Evolutionary conservation across 2,113 vertebrate genomes (phyloP).

Genomic region (Vicugna pacos): DNA sequence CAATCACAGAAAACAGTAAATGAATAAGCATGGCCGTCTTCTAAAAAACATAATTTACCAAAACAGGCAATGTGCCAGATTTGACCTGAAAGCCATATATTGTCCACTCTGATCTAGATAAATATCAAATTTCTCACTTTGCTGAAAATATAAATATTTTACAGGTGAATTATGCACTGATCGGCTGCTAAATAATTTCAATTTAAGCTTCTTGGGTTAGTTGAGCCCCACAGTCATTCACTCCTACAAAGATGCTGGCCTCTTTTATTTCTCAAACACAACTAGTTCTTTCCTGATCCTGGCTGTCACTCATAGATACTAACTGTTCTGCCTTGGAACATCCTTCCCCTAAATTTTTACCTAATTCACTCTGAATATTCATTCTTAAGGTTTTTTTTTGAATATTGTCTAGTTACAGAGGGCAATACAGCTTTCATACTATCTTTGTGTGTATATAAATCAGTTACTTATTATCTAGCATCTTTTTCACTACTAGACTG

Average conservation of each 20-base stretch:
- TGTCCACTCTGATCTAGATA: not conserved
- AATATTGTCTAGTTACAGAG: not conserved
- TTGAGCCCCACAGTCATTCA: not conserved
- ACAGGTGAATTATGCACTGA: not conserved
- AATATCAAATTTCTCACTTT: not conserved
- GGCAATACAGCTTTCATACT: not conserved
- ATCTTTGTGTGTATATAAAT: not conserved
- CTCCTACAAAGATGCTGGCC: not conserved
- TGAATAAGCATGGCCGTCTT: not conserved
- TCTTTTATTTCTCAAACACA: not conserved
- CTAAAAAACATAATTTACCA: not conserved
- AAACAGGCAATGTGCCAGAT: not conserved
- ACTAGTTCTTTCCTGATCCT: not conserved
- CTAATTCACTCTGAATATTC: not conserved
- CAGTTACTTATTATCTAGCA: not conserved
- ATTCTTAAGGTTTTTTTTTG: not conserved
- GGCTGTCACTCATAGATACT: not conserved
- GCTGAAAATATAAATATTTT: slow-evolving; percentile 2
- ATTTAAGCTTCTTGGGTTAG: not conserved
- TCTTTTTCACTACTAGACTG: not conserved
- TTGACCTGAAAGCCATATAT: not conserved
- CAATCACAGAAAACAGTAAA: not conserved
- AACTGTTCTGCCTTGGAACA: not conserved
- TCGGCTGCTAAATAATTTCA: not conserved
- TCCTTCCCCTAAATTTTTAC: not conserved